phyloP scores from a whole-genome alignment of 2,888 invertebrate genomes.

The Heterodera filipjevi region DNA sequence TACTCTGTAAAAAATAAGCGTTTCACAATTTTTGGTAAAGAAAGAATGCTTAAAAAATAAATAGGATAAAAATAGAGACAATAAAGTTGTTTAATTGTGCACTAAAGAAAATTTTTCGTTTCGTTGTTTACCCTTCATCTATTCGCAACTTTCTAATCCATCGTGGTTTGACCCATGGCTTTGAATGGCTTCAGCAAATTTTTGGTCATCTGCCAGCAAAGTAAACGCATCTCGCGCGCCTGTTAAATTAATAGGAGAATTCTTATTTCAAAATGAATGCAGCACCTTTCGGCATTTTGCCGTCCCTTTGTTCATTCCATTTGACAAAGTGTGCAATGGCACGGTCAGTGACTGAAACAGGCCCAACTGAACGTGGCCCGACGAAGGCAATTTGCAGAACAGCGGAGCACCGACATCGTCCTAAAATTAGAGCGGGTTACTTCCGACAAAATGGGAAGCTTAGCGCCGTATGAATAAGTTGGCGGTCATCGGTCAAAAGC shows the following conservation, averaged over 20 bases:
- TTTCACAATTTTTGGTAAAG: no score
- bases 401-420: slow-evolving; percentile 31
- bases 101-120: neutral
- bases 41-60: no score
- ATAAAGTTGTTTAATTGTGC: neutral
- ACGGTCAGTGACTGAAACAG: slow-evolving; percentile 24
- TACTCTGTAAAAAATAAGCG: no score
- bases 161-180: slow-evolving; percentile 14
- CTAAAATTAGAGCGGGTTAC: slow-evolving; percentile 8
- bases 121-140: neutral
- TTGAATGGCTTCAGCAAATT: slow-evolving; percentile 27
- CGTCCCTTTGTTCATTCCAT: neutral
- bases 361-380: slow-evolving; percentile 16
- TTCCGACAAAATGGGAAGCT: neutral
- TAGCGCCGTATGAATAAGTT: no score
- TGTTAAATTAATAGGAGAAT: neutral
- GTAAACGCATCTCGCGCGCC: slow-evolving; percentile 29
- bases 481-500: no score
- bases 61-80: no score
- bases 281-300: neutral
- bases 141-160: slow-evolving; percentile 25
- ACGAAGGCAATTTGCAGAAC: slow-evolving; percentile 12
- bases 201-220: slow-evolving; percentile 15
- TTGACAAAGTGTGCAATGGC: neutral
- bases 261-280: neutral